A percentile compares a stretch with the other conserved stretches of the same genome.
These are phyloP conservation scores for Parotia lawesii DNA, from an alignment of 2,113 vertebrate genomes.

Conservation along the genomic window DNA sequence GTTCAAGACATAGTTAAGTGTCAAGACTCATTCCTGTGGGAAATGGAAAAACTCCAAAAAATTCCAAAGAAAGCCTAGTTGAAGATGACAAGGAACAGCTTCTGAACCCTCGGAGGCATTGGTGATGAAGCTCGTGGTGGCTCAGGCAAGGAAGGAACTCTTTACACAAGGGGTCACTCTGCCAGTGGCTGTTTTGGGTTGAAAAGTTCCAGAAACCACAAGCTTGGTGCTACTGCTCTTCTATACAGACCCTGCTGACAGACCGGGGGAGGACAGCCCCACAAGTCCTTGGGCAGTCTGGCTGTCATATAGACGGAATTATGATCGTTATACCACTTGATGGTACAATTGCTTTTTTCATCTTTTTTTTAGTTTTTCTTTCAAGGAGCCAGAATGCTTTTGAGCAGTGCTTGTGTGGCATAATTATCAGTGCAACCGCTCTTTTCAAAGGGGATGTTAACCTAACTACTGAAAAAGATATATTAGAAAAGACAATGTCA, in stretches of 20 bases:
- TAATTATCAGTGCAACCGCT: neutral
- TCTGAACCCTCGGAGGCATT: neutral
- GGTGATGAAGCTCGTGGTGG: neutral
- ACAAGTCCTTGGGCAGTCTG: neutral
- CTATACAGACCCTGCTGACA: neutral
- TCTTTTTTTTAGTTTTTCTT: neutral
- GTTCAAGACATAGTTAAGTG: constrained; percentile 17
- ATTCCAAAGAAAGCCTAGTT: neutral
- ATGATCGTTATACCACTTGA: neutral
- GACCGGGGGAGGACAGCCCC: neutral
- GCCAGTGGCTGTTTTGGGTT: neutral
- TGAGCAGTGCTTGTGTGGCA: neutral
- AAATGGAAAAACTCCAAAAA: constrained; percentile 13
- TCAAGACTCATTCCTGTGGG: constrained; percentile 4
- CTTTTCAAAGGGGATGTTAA: constrained; percentile 9
- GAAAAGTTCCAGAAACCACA: neutral
- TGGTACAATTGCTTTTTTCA: neutral
- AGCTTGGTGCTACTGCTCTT: neutral
- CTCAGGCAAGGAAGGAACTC: neutral
- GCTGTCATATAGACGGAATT: neutral
- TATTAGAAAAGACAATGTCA: neutral
- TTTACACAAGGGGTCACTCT: neutral
- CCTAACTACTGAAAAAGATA: neutral
- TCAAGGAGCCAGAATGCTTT: neutral
- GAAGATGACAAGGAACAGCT: constrained; percentile 2